phyloP scores from a whole-genome alignment of 2,113 vertebrate genomes.

The Tichodroma muraria region DNA sequence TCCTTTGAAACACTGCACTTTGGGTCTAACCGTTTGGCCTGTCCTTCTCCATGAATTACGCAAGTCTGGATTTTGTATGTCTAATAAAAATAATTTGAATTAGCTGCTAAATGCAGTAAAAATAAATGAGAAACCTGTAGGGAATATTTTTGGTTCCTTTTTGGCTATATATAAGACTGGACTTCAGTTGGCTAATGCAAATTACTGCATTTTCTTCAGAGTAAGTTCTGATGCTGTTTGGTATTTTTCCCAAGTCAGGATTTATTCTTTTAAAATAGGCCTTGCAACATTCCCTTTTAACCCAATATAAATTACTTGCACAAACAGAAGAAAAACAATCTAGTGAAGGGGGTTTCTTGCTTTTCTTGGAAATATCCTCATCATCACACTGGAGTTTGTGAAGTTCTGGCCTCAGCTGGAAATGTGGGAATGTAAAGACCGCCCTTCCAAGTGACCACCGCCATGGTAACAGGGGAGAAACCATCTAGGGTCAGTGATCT shows the following conservation, averaged over 20 bases:
- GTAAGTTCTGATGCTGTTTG: not conserved
- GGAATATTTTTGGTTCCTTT: not conserved
- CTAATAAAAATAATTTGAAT: not conserved
- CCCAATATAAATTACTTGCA: not conserved
- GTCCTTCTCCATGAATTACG: not conserved
- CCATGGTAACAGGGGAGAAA: not conserved
- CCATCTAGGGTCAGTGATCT: not conserved
- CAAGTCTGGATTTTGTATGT: not conserved
- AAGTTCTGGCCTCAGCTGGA: not conserved
- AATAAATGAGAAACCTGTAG: not conserved
- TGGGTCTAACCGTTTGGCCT: not conserved
- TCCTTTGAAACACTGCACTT: not conserved
- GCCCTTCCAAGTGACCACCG: accelerated
- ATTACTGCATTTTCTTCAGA: not conserved
- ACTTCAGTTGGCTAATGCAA: not conserved
- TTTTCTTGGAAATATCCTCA: not conserved
- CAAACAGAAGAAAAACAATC: not conserved
- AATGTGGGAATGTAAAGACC: not conserved
- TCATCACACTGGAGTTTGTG: not conserved
- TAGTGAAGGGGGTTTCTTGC: not conserved
- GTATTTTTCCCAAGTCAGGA: not conserved
- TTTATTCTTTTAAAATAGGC: not conserved
- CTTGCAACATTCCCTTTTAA: not conserved
- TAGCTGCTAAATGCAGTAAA: not conserved
- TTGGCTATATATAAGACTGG: not conserved